phyloP scores from a whole-genome alignment of 1,140 invertebrate species.

The Eciton burchellii region DNA sequence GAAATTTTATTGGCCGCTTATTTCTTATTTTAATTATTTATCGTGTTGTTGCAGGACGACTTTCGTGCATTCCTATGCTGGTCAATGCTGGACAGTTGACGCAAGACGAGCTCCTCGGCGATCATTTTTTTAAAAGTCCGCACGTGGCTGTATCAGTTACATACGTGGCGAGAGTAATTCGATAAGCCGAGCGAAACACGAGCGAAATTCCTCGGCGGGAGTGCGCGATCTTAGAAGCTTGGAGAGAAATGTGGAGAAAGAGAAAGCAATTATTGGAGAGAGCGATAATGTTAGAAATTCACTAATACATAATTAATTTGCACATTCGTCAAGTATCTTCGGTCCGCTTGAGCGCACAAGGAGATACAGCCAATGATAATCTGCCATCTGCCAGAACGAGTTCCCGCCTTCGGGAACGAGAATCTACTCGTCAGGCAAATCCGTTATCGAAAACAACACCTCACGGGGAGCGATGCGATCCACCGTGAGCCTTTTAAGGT shows the following conservation, averaged over 20 bases:
- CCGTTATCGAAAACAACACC: no score
- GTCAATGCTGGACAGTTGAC: background rate
- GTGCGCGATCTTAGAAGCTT: background rate
- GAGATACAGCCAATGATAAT: no score
- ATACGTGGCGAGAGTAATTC: slow-evolving; percentile 26
- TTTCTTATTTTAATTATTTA: slow-evolving; percentile 19
- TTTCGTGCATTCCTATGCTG: background rate
- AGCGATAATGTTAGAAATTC: background rate
- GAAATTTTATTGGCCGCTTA: slow-evolving; percentile 24
- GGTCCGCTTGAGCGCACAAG: no score
- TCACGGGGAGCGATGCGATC: no score
- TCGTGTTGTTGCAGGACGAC: background rate
- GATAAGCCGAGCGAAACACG: slow-evolving; percentile 8
- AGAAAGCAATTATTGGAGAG: background rate
- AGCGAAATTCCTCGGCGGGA: slow-evolving; percentile 6
- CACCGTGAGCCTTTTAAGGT: no score
- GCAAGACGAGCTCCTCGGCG: slow-evolving; percentile 23
- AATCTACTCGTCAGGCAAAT: no score
- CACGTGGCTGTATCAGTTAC: slow-evolving; percentile 32
- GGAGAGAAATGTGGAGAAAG: background rate
- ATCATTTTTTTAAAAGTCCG: slow-evolving; percentile 20
- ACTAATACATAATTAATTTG: background rate
- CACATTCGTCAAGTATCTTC: no score
- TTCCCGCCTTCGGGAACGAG: no score
- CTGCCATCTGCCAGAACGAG: no score